phyloP scores from a whole-genome alignment of 2,113 vertebrate genomes.

The Melanerpes formicivorus region DNA sequence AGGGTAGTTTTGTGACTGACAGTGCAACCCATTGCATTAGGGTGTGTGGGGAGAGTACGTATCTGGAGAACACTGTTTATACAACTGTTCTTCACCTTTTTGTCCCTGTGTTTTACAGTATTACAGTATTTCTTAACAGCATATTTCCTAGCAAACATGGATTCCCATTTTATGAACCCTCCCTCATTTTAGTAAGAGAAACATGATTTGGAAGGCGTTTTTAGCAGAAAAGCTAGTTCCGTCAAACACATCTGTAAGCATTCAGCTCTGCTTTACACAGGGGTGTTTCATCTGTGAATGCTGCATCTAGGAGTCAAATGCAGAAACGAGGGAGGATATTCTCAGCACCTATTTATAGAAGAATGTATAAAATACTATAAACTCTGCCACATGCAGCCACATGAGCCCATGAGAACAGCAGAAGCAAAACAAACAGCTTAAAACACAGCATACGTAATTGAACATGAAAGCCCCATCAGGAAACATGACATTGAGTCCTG shows the following conservation, averaged over 20 bases:
- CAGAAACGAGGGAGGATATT: neutral
- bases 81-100: neutral
- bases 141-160: neutral
- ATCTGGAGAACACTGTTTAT: neutral
- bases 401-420: neutral
- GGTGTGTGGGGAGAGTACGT: neutral
- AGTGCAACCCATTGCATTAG: neutral
- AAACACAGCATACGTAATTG: constrained; percentile 36
- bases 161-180: constrained; percentile 2
- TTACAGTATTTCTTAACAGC: neutral
- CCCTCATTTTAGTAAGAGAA: neutral
- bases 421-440: neutral
- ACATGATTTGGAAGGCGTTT: neutral
- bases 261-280: neutral
- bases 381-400: neutral
- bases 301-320: neutral
- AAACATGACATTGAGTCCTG: constrained; percentile 23
- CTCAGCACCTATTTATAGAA: neutral
- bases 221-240: neutral
- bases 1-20: neutral
- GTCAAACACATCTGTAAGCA: constrained; percentile 4
- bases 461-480: constrained; percentile 45
- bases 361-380: neutral
- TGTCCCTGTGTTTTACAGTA: neutral
- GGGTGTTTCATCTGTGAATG: neutral